phyloP scores from a whole-genome alignment of 2,113 vertebrate genomes.

The Ophiodon elongatus region DNA sequence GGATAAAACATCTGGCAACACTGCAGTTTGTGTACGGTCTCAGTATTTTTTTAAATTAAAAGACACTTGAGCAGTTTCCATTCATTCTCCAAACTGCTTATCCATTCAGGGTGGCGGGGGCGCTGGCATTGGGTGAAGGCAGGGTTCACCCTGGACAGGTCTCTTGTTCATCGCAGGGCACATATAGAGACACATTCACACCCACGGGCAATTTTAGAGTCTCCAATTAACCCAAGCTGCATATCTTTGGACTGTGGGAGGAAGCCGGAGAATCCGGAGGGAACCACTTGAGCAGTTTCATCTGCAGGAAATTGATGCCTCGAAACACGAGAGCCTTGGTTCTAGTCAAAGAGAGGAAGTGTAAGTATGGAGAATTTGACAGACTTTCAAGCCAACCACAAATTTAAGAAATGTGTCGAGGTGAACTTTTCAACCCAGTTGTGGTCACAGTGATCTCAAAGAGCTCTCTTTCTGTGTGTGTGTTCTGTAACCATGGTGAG shows the following conservation, averaged over 20 bases:
- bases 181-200: no score
- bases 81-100: background rate
- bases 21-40: background rate
- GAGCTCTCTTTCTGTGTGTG: conserved; percentile 13
- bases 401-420: background rate
- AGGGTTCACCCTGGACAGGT: no score
- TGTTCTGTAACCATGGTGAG: conserved; percentile 25
- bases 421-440: conserved; percentile 11
- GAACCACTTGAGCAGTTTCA: background rate
- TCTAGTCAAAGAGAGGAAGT: background rate
- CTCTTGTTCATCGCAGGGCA: no score
- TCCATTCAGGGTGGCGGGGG: no score
- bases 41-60: background rate
- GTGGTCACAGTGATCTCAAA: background rate
- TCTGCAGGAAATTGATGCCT: background rate
- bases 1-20: background rate
- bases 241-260: no score
- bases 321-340: background rate
- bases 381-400: background rate
- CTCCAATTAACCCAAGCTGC: no score
- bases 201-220: no score
- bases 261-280: no score
- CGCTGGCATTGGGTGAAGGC: no score
- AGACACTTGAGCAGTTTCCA: background rate
- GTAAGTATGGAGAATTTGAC: background rate